Percentiles rank a stretch among this genome's conserved stretches.
phyloP scores from a whole-genome alignment of 2,888 invertebrate species.

The Cataglyphis altisquamis region DNA sequence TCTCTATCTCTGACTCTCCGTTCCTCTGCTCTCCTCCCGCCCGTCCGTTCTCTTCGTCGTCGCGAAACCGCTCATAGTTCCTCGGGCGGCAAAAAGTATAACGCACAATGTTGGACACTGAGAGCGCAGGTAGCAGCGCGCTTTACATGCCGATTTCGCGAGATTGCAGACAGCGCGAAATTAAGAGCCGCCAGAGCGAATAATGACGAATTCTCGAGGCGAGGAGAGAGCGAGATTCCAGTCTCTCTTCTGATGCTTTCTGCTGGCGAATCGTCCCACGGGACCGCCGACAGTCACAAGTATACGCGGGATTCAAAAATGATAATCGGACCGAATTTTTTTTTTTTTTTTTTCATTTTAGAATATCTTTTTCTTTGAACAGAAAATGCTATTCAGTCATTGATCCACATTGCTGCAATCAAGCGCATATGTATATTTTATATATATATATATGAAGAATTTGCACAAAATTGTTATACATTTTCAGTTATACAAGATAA shows the following conservation, averaged over 20 bases:
- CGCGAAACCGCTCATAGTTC: constrained; percentile 39
- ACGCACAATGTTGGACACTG: constrained; percentile 48
- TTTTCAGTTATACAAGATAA: neutral
- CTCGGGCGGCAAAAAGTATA: constrained; percentile 53
- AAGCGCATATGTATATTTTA: neutral
- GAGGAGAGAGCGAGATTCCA: constrained; percentile 61
- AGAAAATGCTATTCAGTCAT: neutral
- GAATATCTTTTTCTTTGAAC: neutral
- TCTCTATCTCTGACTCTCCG: constrained; percentile 19
- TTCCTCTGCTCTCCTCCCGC: neutral
- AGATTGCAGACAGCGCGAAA: constrained; percentile 67
- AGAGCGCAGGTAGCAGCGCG: constrained; percentile 42
- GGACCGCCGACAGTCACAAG: constrained; percentile 37
- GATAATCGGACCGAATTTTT: constrained; percentile 34
- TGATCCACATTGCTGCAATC: neutral
- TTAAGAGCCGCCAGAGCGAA: constrained; percentile 57
- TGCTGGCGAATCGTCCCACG: constrained; percentile 35
- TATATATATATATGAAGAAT: neutral
- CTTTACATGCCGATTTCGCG: constrained; percentile 66
- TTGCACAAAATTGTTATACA: neutral
- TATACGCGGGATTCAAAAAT: constrained; percentile 39
- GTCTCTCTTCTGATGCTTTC: constrained; percentile 60
- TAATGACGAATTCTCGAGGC: constrained; percentile 63
- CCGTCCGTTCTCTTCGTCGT: constrained; percentile 46
- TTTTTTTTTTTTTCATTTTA: neutral